These are phyloP conservation scores for Malurus leucopterus DNA, from an alignment of 2,797 vertebrate genomes.

Conservation along the genomic window DNA sequence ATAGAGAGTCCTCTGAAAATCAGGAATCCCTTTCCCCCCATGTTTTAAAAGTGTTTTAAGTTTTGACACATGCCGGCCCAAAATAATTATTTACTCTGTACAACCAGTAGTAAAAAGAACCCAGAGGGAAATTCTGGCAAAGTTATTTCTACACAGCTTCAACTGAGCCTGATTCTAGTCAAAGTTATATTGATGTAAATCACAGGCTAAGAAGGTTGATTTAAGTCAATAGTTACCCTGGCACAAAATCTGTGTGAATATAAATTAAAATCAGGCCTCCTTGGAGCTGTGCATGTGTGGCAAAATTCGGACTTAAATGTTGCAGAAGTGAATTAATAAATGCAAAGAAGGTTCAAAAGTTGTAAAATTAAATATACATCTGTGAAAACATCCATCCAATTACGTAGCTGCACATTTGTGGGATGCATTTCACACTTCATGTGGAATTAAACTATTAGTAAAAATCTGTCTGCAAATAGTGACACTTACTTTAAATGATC, in stretches of 20 bases:
- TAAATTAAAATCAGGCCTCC: constrained; percentile 56
- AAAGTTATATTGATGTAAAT: constrained; percentile 30
- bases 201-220: constrained; percentile 22
- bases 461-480: constrained; percentile 58
- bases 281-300: constrained; percentile 46
- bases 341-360: constrained; percentile 38
- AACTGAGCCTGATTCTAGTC: constrained; percentile 27
- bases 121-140: constrained; percentile 28
- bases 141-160: constrained; percentile 27
- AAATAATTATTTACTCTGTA: constrained; percentile 50
- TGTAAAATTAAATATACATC: constrained; percentile 66
- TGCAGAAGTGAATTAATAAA: constrained; percentile 44
- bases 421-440: constrained; percentile 48
- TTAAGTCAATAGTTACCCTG: constrained; percentile 57
- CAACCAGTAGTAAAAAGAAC: constrained; percentile 45
- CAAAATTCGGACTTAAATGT: constrained; percentile 15
- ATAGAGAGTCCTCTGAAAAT: not conserved
- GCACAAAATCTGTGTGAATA: not conserved
- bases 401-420: constrained; percentile 34
- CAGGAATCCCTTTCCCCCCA: not conserved
- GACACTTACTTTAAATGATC: constrained; percentile 51
- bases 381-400: constrained; percentile 58
- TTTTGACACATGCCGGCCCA: constrained; percentile 19
- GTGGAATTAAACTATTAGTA: constrained; percentile 53
- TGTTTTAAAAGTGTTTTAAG: constrained; percentile 25